Evolutionary conservation across 2,888 invertebrate species (phyloP).

Genomic region (Andrena hattorfiana): DNA sequence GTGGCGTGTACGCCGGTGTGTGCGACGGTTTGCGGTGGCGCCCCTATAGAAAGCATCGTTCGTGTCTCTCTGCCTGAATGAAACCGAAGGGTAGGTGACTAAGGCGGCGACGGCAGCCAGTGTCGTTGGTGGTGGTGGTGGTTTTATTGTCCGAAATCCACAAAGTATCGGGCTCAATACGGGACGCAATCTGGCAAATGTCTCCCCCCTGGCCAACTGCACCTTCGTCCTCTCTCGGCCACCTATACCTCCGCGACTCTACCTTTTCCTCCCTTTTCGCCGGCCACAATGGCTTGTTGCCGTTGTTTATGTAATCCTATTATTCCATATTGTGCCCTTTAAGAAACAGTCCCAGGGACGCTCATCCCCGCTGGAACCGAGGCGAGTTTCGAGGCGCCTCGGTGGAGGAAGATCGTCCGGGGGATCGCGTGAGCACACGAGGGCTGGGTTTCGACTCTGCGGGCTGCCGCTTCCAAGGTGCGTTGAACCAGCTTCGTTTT

Average conservation of each 20-base stretch:
- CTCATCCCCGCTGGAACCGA: conserved; percentile 74
- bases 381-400: not conserved
- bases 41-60: conserved; percentile 63
- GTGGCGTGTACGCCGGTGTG: conserved; percentile 25
- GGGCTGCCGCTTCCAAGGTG: not conserved
- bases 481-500: conserved; percentile 10
- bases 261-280: conserved; percentile 44
- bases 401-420: not conserved
- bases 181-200: conserved; percentile 79
- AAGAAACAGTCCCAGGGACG: conserved; percentile 81
- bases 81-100: conserved; percentile 64
- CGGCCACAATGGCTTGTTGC: conserved; percentile 83
- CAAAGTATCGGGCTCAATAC: conserved; percentile 79
- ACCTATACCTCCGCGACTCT: conserved; percentile 20
- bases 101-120: conserved; percentile 54
- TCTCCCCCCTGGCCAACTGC: conserved; percentile 71
- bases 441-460: not conserved
- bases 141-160: conserved; percentile 81
- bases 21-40: conserved; percentile 42
- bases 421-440: not conserved
- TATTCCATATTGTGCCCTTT: conserved; percentile 82
- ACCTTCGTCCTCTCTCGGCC: conserved; percentile 37
- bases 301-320: conserved; percentile 85
- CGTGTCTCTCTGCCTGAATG: conserved; percentile 67
- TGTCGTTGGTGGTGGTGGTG: conserved; percentile 54